These are phyloP conservation scores for Subanguina moxae DNA, from an alignment of 1,140 invertebrate species.

Conservation along the genomic window DNA sequence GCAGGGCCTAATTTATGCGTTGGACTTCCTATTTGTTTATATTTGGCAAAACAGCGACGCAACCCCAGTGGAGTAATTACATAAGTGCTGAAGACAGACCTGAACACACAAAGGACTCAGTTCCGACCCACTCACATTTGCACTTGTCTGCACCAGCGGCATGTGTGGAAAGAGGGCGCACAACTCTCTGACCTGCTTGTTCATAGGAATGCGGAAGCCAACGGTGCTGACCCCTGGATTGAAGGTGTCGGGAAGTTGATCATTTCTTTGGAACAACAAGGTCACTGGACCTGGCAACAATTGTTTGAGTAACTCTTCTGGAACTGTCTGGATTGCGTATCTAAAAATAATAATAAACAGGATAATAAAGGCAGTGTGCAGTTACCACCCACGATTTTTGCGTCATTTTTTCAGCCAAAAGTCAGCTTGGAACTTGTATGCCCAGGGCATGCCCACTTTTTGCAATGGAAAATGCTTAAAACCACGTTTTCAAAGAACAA, in stretches of 20 bases:
- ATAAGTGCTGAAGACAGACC: background rate
- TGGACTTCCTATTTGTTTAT: too few species aligned
- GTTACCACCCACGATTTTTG: background rate
- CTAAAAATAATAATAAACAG: constrained; percentile 17
- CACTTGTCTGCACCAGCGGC: constrained; percentile 42
- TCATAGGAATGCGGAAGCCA: constrained; percentile 39
- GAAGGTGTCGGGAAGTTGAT: constrained; percentile 25
- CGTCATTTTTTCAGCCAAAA: too few species aligned
- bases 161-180: constrained; percentile 19
- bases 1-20: too few species aligned
- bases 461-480: too few species aligned
- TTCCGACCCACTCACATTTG: constrained; percentile 37
- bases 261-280: constrained; percentile 26
- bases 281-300: constrained; percentile 42
- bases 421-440: too few species aligned
- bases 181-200: constrained; percentile 31
- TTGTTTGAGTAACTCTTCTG: constrained; percentile 22
- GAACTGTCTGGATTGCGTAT: constrained; percentile 26
- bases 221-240: constrained; percentile 19
- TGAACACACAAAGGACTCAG: constrained; percentile 25
- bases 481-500: too few species aligned
- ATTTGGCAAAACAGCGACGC: too few species aligned
- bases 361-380: constrained; percentile 1
- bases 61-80: too few species aligned
- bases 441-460: too few species aligned